These are phyloP conservation scores for Whitmania pigra DNA, from an alignment of 1,140 invertebrate genomes.

Conservation along the genomic window DNA sequence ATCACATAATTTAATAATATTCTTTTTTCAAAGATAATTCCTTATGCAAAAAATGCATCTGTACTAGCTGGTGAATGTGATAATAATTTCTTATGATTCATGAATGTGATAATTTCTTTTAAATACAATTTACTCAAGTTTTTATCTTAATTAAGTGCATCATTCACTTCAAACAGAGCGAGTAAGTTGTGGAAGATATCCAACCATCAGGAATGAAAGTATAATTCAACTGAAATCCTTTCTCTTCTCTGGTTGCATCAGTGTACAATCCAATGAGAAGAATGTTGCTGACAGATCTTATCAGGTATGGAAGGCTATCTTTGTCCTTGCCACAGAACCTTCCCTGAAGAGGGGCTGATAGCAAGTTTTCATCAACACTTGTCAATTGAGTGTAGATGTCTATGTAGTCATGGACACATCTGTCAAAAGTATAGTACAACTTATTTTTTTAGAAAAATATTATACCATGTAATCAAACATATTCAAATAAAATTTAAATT, in stretches of 20 bases:
- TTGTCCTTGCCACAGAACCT: conserved; percentile 86
- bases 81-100: too few relatives aligned
- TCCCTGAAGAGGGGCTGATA: conserved; percentile 86
- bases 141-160: too few relatives aligned
- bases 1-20: too few relatives aligned
- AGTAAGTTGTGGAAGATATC: conserved; percentile 29
- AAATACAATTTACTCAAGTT: too few relatives aligned
- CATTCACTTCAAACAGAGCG: too few relatives aligned
- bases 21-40: too few relatives aligned
- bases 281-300: conserved; percentile 43
- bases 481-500: background rate
- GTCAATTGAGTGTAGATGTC: conserved; percentile 86
- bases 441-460: background rate
- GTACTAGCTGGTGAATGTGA: too few relatives aligned
- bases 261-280: conserved; percentile 23
- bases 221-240: conserved; percentile 32
- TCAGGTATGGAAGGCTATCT: conserved; percentile 32
- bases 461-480: background rate
- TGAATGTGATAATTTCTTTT: too few relatives aligned
- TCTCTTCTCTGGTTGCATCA: background rate
- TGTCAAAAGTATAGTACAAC: conserved; percentile 40
- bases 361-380: conserved; percentile 63
- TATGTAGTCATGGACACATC: conserved; percentile 81
- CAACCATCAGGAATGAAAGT: conserved; percentile 76
- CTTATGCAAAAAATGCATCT: too few relatives aligned